Conservation (phyloP, 2,888 invertebrate genomes). For the Drosophila falleni region DNA sequence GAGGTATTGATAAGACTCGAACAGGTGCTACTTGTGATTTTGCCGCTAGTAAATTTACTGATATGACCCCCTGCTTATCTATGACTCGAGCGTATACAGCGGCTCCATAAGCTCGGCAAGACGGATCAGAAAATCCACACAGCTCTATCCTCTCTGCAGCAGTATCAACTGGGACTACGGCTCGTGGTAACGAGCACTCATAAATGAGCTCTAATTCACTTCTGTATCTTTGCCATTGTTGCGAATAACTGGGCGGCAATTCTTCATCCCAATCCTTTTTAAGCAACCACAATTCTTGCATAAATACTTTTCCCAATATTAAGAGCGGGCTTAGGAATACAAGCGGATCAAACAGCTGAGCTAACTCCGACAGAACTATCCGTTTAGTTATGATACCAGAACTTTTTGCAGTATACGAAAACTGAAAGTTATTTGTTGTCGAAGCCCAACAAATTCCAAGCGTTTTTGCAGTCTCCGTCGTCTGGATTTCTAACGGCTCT, state of each 20-base stretch:
- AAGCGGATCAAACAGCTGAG: too few relatives aligned
- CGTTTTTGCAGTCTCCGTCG: neutral
- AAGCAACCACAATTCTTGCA: conserved; percentile 1
- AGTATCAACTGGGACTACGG: neutral
- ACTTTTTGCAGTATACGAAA: neutral
- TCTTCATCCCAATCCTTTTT: neutral
- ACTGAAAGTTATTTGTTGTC: neutral
- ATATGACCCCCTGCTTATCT: neutral
- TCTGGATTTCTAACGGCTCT: neutral
- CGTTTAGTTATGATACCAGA: neutral
- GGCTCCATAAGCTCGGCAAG: neutral
- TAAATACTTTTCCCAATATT: neutral
- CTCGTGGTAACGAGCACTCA: neutral
- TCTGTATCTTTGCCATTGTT: neutral
- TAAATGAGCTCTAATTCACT: neutral
- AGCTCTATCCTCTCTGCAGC: neutral
- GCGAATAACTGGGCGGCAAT: neutral
- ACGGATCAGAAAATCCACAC: neutral
- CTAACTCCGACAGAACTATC: neutral
- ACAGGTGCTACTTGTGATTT: neutral
- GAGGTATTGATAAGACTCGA: neutral
- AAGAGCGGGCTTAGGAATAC: too few relatives aligned
- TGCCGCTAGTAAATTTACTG: neutral
- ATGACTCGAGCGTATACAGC: conserved; percentile 1
- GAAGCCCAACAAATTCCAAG: neutral